phyloP scores from a whole-genome alignment of 2,888 invertebrate genomes.

The Orchesellides sinensis region DNA sequence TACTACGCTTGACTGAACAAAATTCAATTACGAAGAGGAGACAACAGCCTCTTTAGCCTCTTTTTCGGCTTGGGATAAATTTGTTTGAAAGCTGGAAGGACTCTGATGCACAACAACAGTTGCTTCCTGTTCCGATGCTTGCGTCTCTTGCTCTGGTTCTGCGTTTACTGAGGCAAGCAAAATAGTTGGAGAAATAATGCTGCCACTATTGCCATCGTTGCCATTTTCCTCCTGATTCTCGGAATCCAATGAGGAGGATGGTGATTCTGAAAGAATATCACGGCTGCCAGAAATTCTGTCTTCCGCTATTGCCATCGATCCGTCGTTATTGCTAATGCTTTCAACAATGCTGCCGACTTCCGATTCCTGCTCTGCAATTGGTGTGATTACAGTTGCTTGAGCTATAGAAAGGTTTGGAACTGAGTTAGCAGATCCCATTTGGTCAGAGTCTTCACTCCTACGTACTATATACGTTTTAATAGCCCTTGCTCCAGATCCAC shows the following conservation, averaged over 20 bases:
- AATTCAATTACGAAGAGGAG: not conserved
- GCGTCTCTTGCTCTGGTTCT: slow-evolving; percentile 15
- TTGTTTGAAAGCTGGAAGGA: slow-evolving; percentile 58
- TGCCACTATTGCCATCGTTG: not conserved
- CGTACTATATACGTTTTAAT: slow-evolving; percentile 51
- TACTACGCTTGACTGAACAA: slow-evolving; percentile 26
- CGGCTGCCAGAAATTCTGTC: slow-evolving; percentile 42
- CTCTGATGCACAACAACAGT: slow-evolving; percentile 20
- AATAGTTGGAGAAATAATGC: slow-evolving; percentile 21
- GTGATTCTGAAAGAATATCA: not conserved
- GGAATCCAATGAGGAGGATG: not conserved
- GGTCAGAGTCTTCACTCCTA: slow-evolving; percentile 3
- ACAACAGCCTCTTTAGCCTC: slow-evolving; percentile 27
- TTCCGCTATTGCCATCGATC: slow-evolving; percentile 42
- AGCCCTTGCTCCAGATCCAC: slow-evolving; percentile 36
- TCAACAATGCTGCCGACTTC: not conserved
- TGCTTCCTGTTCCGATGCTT: not conserved
- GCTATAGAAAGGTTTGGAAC: not conserved
- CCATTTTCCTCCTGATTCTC: slow-evolving; percentile 11
- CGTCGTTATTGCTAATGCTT: slow-evolving; percentile 2
- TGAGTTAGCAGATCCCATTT: not conserved
- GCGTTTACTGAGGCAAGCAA: slow-evolving; percentile 25
- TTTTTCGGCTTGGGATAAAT: slow-evolving; percentile 55
- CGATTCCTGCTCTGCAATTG: not conserved
- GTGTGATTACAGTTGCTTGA: not conserved